phyloP scores from a whole-genome alignment of 2,797 vertebrate genomes.

The Acipenser transmontanus region DNA sequence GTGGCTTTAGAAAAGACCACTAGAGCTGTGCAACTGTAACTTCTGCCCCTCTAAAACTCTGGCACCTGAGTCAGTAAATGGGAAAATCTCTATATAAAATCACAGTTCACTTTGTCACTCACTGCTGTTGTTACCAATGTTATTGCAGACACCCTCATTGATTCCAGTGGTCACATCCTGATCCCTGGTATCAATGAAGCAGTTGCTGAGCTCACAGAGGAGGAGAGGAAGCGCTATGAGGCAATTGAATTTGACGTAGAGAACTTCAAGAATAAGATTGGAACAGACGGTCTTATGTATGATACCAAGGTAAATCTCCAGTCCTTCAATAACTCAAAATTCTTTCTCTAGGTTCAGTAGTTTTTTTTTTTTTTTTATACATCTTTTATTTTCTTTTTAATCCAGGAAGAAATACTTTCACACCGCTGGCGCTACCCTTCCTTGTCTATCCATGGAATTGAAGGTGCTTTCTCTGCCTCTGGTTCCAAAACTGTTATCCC shows the following conservation, averaged over 20 bases:
- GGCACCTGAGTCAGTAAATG: too few relatives aligned
- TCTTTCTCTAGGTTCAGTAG: neutral
- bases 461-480: slow-evolving; percentile 75
- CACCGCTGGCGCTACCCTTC: slow-evolving; percentile 81
- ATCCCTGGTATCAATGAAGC: slow-evolving; percentile 56
- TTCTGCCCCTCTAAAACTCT: too few relatives aligned
- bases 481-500: slow-evolving; percentile 87
- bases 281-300: slow-evolving; percentile 69
- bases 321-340: neutral
- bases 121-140: too few relatives aligned
- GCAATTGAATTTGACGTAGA: slow-evolving; percentile 47
- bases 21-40: too few relatives aligned
- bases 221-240: slow-evolving; percentile 45
- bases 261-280: slow-evolving; percentile 58
- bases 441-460: slow-evolving; percentile 82
- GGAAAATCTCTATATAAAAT: too few relatives aligned
- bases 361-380: neutral
- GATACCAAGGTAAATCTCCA: slow-evolving; percentile 65
- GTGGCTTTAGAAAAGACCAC: too few relatives aligned
- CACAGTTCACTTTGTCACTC: too few relatives aligned
- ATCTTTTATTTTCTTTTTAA: neutral
- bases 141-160: slow-evolving; percentile 50
- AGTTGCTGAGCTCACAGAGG: slow-evolving; percentile 36
- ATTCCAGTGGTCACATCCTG: slow-evolving; percentile 46
- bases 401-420: slow-evolving; percentile 77